A percentile compares a stretch with the other conserved stretches of the same genome.
phyloP scores from a whole-genome alignment of 2,113 vertebrate genomes.

The Neotragus moschatus region DNA sequence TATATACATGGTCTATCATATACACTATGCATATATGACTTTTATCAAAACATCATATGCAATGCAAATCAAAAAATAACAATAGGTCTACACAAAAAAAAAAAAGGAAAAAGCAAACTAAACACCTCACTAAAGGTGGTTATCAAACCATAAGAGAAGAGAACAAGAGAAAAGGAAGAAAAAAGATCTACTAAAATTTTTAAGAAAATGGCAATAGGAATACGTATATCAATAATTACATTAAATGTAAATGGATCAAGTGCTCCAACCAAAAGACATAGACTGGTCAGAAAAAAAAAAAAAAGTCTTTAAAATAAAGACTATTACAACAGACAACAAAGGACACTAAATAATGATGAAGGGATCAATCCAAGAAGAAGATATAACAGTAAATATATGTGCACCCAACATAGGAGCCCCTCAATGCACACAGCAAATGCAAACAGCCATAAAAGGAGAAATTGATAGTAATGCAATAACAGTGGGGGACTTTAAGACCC shows the following conservation, averaged over 20 bases:
- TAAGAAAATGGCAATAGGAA: background rate
- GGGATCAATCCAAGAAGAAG: background rate
- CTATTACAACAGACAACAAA: background rate
- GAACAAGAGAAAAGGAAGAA: background rate
- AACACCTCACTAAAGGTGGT: background rate
- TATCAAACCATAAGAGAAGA: background rate
- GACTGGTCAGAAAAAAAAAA: background rate
- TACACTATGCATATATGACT: background rate
- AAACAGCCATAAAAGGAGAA: background rate
- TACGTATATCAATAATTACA: background rate
- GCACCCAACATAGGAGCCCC: background rate
- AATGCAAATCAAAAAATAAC: background rate
- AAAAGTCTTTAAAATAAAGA: background rate
- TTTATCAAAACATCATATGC: background rate
- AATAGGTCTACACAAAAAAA: background rate
- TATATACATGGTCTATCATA: background rate
- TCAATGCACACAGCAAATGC: background rate
- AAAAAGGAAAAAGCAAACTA: background rate
- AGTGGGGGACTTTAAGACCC: background rate
- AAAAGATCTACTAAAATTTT: background rate
- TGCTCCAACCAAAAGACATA: background rate
- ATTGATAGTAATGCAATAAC: background rate
- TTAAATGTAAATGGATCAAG: background rate
- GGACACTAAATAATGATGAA: background rate
- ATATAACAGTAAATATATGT: background rate